A percentile compares a stretch with the other conserved stretches of the same genome.
phyloP scores from a whole-genome alignment of 2,113 vertebrate species.

The Rafetus swinhoei region DNA sequence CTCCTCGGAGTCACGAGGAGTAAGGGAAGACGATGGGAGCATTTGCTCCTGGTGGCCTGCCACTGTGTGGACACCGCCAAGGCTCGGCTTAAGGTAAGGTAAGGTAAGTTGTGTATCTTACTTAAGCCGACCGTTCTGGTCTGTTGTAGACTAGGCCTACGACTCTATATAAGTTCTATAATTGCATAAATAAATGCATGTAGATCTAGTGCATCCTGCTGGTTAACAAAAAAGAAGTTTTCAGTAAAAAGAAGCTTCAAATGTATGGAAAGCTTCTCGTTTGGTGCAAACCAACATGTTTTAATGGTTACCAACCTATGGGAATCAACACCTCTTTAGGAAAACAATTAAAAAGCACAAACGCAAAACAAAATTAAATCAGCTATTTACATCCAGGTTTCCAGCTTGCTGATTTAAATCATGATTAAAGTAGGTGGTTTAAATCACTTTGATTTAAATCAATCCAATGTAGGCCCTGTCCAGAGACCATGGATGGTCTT shows the following conservation, averaged over 20 bases:
- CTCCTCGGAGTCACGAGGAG: no score
- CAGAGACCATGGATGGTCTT: neutral
- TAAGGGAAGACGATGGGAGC: no score
- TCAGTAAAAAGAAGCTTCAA: neutral
- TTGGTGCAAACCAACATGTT: neutral
- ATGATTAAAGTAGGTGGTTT: neutral
- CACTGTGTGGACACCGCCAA: no score
- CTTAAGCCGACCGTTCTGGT: no score
- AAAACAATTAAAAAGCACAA: neutral
- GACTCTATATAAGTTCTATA: neutral
- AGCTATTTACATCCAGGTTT: neutral
- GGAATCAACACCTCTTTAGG: neutral
- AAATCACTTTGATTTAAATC: neutral
- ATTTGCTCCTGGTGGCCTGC: no score
- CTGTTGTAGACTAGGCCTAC: neutral
- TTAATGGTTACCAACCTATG: neutral
- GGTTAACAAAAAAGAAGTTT: neutral
- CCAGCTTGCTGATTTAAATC: no score
- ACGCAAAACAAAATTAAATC: neutral
- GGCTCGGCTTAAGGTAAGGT: no score
- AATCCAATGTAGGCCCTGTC: neutral
- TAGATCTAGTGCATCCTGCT: neutral
- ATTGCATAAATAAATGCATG: neutral
- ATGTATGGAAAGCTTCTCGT: neutral
- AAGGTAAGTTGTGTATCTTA: no score